Base-by-base conservation (phyloP, 2,113 vertebrate genomes). In the Anguilla rostrata region DNA sequence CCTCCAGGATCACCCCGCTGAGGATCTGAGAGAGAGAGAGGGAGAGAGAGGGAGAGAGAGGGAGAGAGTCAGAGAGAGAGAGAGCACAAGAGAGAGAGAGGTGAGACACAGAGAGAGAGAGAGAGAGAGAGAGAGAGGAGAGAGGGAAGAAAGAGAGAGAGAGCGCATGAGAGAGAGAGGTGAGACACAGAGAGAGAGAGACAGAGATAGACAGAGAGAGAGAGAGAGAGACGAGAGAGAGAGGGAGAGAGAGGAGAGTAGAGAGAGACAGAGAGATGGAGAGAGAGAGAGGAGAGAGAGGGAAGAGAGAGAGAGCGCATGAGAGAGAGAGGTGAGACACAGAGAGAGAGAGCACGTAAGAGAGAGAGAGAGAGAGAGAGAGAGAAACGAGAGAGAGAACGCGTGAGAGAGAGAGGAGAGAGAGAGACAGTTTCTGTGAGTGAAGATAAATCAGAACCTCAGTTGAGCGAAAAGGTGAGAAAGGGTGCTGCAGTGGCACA, bases 1-100 rank as follows among this genome's bases (percentile, higher is more conserved):
- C 96, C 93, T 99, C 98, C 94, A 99, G 95, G 57, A 99, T 93
- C 90, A 99, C 96, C 0, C 98, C 95, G 0, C 95, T 96, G 92
- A 99, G 95, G 88, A 99, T 98, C 98, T 99, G 94, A 1, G 60
- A 83, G 41, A 41, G 1, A 22, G 57, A 85, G 18, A 41, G 4
- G 3, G 43, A 46, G 43, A 46, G 43, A 2, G 49, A 12, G 49
- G 0, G 49, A 86, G 88, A 18, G 60, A 43, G 15, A 5, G 83
- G 88, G 83, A 81, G 0, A 11, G 41, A 56, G 16, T 12, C 11
- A 0, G 4, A 75, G 7, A 20, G 16, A 86, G 14, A 87, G 63
- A 57, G 53, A 90, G 57, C 7, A 53, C 66, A 39, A 0, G 56
- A 83, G 49, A 46, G 49, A 46, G 83, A 85, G 18, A 41, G 4